A percentile compares a stretch with the other conserved stretches of the same genome.
Conservation (phyloP, 2,113 vertebrate genomes). For the Rhipidura dahli region DNA sequence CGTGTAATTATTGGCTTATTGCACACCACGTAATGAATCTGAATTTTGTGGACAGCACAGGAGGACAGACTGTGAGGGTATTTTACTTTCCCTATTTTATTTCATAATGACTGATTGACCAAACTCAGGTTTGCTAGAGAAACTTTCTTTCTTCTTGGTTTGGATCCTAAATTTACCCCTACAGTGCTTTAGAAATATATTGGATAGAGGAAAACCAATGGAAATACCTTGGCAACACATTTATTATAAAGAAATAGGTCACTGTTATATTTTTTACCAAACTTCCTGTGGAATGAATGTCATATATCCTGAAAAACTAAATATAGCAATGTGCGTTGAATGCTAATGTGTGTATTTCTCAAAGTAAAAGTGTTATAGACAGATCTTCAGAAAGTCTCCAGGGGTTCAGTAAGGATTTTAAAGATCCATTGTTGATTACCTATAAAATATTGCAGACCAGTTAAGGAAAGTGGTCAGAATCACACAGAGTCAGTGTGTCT, state of each 20-base stretch:
- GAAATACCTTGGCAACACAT: not conserved
- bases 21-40: not conserved
- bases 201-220: not conserved
- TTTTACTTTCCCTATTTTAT: not conserved
- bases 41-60: not conserved
- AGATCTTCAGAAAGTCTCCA: not conserved
- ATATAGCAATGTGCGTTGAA: not conserved
- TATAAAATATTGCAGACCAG: not conserved
- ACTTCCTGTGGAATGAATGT: not conserved
- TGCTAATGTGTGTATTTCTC: not conserved
- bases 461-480: not conserved
- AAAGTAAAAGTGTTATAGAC: not conserved
- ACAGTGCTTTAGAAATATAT: not conserved
- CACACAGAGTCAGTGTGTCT: not conserved
- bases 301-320: slow-evolving; percentile 13
- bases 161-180: not conserved
- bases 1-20: not conserved
- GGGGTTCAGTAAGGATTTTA: not conserved
- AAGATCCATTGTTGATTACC: not conserved
- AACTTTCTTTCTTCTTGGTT: not conserved
- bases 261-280: not conserved
- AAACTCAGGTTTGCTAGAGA: not conserved
- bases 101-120: not conserved
- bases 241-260: slow-evolving; percentile 17
- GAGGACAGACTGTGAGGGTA: not conserved